Base-by-base conservation (phyloP, 2,113 vertebrate species). In the Myotis lucifugus region DNA sequence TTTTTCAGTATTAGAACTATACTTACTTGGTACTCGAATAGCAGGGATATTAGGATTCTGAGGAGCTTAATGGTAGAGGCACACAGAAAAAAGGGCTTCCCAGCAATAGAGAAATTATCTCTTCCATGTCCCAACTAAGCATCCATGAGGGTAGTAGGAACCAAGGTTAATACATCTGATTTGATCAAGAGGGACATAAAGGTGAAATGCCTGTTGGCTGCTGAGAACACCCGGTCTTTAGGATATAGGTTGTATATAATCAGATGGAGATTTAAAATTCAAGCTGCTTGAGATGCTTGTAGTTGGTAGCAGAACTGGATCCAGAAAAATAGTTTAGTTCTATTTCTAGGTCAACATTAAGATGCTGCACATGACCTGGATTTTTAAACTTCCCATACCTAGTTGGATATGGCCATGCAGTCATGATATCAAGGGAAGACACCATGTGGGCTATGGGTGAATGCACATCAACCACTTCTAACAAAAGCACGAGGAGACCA, bases 1-100 rank as follows among this genome's bases (percentile, higher is more conserved):
- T 54, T 96, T 95, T 94, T 93, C 86, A 77, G 94, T 84, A 90
- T 97, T 18, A 95, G 69, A 97, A 97, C 83, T 96, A 96, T 81
- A 74, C 37, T 61, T 81, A 77, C 37, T 61, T 85, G 81, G 64
- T 0, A 0, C 37, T 15, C 96, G 87, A 56, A 93, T 95, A 95
- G 54, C 34, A 85, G 17, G 1, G 23, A 91, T 90, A 84, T 95
- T 92, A 67, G 97, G 37, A 23, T 97, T 94, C 90, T 87, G 46
- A 76, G 73, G 17, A 91, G 23, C 37, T 78, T 87, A 52, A 54
- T 64, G 48, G 42, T 69, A 64, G 78, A 86, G 29, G 25, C 23
- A 64, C 50, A n/a, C 4, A 84, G 42, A 73, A 84, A 67, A 95
- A 76, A 61, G 54, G 61, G 42, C 88, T 46, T 91, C 32, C 74